phyloP scores from a whole-genome alignment of 2,113 vertebrate genomes.

The Syngnathus floridae region DNA sequence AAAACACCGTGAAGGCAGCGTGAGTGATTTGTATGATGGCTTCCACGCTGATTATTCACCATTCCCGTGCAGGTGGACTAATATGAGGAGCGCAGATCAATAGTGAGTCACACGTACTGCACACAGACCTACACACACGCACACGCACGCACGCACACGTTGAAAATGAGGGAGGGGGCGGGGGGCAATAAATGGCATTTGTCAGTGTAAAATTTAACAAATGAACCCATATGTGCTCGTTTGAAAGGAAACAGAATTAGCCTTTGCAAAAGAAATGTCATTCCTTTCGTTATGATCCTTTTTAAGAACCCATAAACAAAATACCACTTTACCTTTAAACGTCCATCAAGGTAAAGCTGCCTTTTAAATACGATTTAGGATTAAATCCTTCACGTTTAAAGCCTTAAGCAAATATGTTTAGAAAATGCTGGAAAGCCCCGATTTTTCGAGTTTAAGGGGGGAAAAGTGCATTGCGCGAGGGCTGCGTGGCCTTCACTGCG shows the following conservation, averaged over 20 bases:
- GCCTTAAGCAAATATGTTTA: not conserved
- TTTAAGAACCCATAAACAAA: slow-evolving; percentile 10
- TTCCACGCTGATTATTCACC: slow-evolving; percentile 84
- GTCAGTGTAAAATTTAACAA: slow-evolving; percentile 51
- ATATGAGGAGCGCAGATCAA: slow-evolving; percentile 83
- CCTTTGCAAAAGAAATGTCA: slow-evolving; percentile 37
- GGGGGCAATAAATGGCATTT: slow-evolving; percentile 33
- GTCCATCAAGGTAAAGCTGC: slow-evolving; percentile 13
- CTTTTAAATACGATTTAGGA: slow-evolving; percentile 1
- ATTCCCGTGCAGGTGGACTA: slow-evolving; percentile 79
- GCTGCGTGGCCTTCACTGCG: slow-evolving; percentile 41
- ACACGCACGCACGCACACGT: too few relatives aligned
- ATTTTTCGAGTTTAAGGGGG: not conserved
- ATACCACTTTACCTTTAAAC: slow-evolving; percentile 34
- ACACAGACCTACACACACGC: slow-evolving; percentile 36
- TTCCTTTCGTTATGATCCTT: slow-evolving; percentile 26
- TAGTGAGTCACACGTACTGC: slow-evolving; percentile 69
- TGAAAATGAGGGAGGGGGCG: slow-evolving; percentile 44
- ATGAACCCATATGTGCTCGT: slow-evolving; percentile 30
- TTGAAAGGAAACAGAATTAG: slow-evolving; percentile 45
- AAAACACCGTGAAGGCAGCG: slow-evolving; percentile 16
- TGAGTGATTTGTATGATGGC: slow-evolving; percentile 75
- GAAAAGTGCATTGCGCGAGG: slow-evolving; percentile 24
- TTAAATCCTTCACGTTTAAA: not conserved
- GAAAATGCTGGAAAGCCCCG: not conserved